Conservation (phyloP, 1,140 invertebrate genomes). For the Bombus pascuorum region DNA sequence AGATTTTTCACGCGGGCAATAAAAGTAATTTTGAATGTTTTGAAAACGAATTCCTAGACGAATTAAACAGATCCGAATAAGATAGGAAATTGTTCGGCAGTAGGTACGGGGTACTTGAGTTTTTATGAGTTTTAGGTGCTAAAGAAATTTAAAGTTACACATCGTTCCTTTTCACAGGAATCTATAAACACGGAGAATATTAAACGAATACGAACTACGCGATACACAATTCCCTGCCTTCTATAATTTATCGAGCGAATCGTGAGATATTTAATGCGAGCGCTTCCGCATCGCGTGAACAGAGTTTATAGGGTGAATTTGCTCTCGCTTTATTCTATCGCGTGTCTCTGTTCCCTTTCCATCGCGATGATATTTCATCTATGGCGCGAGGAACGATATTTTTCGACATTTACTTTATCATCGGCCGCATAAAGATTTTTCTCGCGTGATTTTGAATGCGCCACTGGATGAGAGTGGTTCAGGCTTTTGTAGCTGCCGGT, state of each 20-base stretch:
- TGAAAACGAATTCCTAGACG: too few relatives aligned
- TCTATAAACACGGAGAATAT: neutral
- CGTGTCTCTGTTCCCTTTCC: neutral
- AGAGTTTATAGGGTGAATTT: neutral
- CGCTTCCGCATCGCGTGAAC: neutral
- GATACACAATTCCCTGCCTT: slow-evolving; percentile 1
- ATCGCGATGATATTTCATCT: slow-evolving; percentile 35
- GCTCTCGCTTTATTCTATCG: neutral
- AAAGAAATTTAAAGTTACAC: too few relatives aligned
- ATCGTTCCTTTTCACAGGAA: too few relatives aligned
- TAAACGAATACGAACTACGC: too few relatives aligned
- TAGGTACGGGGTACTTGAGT: too few relatives aligned
- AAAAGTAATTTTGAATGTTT: too few relatives aligned
- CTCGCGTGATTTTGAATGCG: slow-evolving; percentile 59
- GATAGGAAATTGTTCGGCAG: too few relatives aligned
- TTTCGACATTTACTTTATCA: slow-evolving; percentile 54
- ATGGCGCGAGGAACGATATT: slow-evolving; percentile 29
- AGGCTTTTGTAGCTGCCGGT: slow-evolving; percentile 55
- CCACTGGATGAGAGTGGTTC: slow-evolving; percentile 43
- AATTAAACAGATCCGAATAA: too few relatives aligned
- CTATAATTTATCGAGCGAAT: slow-evolving; percentile 25
- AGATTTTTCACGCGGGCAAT: too few relatives aligned
- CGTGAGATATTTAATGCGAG: slow-evolving; percentile 31
- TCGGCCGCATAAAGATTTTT: slow-evolving; percentile 49
- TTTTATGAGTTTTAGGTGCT: too few relatives aligned